Evolutionary conservation across 1,140 invertebrate genomes (phyloP).

Genomic region (Magallana gigas): DNA sequence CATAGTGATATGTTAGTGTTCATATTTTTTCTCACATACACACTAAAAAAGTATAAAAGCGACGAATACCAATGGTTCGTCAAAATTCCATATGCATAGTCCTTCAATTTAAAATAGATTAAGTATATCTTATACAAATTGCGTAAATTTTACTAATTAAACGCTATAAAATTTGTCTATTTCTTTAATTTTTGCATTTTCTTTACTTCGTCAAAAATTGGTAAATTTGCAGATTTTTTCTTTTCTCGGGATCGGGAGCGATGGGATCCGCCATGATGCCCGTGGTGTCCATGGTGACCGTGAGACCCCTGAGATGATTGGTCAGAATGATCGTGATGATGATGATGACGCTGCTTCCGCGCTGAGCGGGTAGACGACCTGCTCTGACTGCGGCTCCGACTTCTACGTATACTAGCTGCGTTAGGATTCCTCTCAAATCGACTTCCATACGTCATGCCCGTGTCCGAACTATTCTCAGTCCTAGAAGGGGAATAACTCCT

Average conservation of each 20-base stretch:
- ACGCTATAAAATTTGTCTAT: neutral
- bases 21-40: too few species aligned
- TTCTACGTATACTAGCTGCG: conserved; percentile 29
- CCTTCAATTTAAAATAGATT: too few species aligned
- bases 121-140: too few species aligned
- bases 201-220: conserved; percentile 34
- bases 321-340: conserved; percentile 14
- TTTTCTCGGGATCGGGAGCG: conserved; percentile 25
- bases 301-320: conserved; percentile 30
- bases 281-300: conserved; percentile 7
- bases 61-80: too few species aligned
- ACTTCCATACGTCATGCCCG: neutral
- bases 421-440: conserved; percentile 40
- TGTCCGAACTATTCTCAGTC: conserved; percentile 38
- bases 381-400: conserved; percentile 36
- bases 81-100: too few species aligned
- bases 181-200: conserved; percentile 39
- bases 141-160: too few species aligned
- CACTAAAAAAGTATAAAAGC: too few species aligned
- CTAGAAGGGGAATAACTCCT: conserved; percentile 36
- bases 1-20: neutral
- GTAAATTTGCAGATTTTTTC: conserved; percentile 22
- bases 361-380: conserved; percentile 9
- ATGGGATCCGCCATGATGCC: neutral
- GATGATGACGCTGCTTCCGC: conserved; percentile 6